phyloP scores from a whole-genome alignment of 2,888 invertebrate genomes.

The Lasioglossum zephyrum region DNA sequence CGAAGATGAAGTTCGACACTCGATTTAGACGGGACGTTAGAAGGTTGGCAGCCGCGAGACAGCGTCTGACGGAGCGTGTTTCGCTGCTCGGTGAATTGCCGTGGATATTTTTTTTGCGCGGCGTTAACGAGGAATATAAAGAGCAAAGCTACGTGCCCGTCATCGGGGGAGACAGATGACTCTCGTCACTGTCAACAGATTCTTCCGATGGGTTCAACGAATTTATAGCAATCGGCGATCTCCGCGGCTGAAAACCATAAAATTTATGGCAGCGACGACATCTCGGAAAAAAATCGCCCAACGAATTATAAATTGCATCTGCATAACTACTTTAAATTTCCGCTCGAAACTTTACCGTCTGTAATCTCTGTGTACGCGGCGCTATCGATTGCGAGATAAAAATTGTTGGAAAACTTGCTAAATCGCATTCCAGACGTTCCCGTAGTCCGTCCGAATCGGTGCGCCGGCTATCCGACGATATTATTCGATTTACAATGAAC shows the following conservation, averaged over 20 bases:
- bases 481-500: background rate
- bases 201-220: conserved; percentile 39
- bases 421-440: background rate
- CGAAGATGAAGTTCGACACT: background rate
- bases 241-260: conserved; percentile 35
- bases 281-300: background rate
- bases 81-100: background rate
- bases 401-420: background rate
- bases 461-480: background rate
- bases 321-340: background rate
- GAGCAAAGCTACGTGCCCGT: conserved; percentile 46
- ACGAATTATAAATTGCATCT: background rate
- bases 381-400: background rate
- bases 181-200: conserved; percentile 51
- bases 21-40: background rate
- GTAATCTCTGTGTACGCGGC: background rate
- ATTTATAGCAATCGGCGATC: conserved; percentile 48
- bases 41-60: background rate
- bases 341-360: background rate
- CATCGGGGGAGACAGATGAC: conserved; percentile 44
- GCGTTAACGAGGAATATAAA: conserved; percentile 45
- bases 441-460: background rate
- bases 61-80: background rate
- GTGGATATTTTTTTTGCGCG: background rate
- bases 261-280: conserved; percentile 40